Conservation (phyloP, 2,888 invertebrate species). For the Cynaeus angustus region DNA sequence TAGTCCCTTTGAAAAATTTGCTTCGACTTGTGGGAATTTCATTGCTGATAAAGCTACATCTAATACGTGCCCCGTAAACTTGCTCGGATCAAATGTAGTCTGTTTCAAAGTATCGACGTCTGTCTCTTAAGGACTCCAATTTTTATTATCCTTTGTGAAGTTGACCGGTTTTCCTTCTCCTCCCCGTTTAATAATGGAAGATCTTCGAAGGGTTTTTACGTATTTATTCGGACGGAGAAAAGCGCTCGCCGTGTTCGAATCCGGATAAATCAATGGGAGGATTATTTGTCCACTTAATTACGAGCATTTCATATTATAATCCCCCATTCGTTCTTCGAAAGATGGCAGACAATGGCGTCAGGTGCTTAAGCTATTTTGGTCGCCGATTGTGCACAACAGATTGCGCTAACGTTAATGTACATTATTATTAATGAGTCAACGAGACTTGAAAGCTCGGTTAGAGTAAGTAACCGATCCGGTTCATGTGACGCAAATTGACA, state of each 20-base stretch:
- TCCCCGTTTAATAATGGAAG: slow-evolving; percentile 41
- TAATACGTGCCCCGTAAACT: slow-evolving; percentile 43
- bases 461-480: slow-evolving; percentile 16
- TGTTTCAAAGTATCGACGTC: slow-evolving; percentile 43
- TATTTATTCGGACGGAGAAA: slow-evolving; percentile 21
- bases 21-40: slow-evolving; percentile 28
- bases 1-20: slow-evolving; percentile 37
- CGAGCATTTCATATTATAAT: slow-evolving; percentile 49
- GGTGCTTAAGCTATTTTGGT: slow-evolving; percentile 49
- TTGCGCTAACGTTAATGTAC: slow-evolving; percentile 41
- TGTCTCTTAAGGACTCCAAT: slow-evolving; percentile 43
- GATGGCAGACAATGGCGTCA: slow-evolving; percentile 55
- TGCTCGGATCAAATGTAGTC: slow-evolving; percentile 40
- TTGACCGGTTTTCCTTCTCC: slow-evolving; percentile 30
- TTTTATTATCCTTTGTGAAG: slow-evolving; percentile 46
- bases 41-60: slow-evolving; percentile 39
- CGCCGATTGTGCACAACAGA: slow-evolving; percentile 46
- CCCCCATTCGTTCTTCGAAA: slow-evolving; percentile 52
- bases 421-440: slow-evolving; percentile 43
- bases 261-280: slow-evolving; percentile 14
- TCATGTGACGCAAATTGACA: slow-evolving; percentile 23
- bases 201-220: slow-evolving; percentile 39
- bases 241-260: slow-evolving; percentile 16
- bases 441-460: slow-evolving; percentile 19
- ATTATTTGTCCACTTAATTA: slow-evolving; percentile 2